Conservation (phyloP, 2,797 vertebrate genomes). For the Thalassophryne amazonica region DNA sequence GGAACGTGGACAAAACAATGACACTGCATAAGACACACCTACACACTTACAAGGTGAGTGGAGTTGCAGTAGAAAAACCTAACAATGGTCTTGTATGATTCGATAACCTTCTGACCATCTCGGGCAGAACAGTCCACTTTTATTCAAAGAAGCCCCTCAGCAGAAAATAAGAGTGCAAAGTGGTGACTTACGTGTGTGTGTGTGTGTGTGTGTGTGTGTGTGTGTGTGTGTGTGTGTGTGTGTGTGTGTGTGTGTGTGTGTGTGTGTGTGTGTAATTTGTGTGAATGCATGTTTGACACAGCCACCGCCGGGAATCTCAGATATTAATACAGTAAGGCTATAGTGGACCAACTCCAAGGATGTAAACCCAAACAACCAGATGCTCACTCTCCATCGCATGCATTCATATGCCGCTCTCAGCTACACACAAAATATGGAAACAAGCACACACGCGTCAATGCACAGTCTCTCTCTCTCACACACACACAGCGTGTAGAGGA, state of each 20-base stretch:
- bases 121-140: slow-evolving; percentile 29
- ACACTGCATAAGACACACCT: slow-evolving; percentile 33
- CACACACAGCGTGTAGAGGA: slow-evolving; percentile 39
- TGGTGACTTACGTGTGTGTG: slow-evolving; percentile 16
- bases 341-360: slow-evolving; percentile 56
- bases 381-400: slow-evolving; percentile 20
- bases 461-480: slow-evolving; percentile 16
- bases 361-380: slow-evolving; percentile 43
- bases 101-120: slow-evolving; percentile 15
- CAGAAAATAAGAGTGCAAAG: slow-evolving; percentile 36
- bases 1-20: slow-evolving; percentile 51
- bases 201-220: slow-evolving; percentile 34
- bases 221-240: slow-evolving; percentile 36
- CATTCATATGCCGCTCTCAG: slow-evolving; percentile 19
- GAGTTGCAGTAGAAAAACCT: slow-evolving; percentile 35
- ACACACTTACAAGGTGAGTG: slow-evolving; percentile 41
- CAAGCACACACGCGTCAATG: slow-evolving; percentile 7
- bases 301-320: slow-evolving; percentile 65
- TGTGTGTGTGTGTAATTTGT: slow-evolving; percentile 33
- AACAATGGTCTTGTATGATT: slow-evolving; percentile 23
- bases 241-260: slow-evolving; percentile 12
- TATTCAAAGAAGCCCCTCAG: slow-evolving; percentile 8
- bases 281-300: slow-evolving; percentile 56
- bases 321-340: slow-evolving; percentile 73
- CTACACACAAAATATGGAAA: slow-evolving; percentile 30